These are phyloP conservation scores for Zhuqinia jingwanae DNA, from an alignment of 2,888 invertebrate species.

Conservation along the genomic window DNA sequence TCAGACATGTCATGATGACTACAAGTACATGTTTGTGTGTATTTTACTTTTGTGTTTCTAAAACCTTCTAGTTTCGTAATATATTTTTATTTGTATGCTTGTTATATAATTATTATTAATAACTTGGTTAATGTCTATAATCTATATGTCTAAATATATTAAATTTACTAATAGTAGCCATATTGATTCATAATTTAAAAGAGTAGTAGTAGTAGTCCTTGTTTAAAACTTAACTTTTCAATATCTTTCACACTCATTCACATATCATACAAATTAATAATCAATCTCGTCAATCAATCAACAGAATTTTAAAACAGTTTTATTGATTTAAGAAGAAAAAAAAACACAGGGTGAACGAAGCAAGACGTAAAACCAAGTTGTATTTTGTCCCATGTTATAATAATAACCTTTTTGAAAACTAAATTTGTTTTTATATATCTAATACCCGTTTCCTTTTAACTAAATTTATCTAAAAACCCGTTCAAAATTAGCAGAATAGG, in stretches of 20 bases:
- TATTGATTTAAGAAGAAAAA: not conserved
- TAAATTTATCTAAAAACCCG: not conserved
- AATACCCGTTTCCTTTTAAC: slow-evolving; percentile 23
- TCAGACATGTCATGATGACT: not conserved
- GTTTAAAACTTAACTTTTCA: not conserved
- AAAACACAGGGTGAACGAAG: not conserved
- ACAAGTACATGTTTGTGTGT: not conserved
- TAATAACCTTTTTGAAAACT: not conserved
- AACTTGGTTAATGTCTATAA: no score
- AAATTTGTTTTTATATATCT: not conserved
- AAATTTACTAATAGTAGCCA: not conserved
- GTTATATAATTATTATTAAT: no score
- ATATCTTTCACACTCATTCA: not conserved
- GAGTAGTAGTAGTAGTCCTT: not conserved
- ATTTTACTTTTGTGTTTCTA: no score
- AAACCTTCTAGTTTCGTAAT: not conserved
- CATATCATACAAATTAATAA: not conserved
- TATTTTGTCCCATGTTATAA: no score
- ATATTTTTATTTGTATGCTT: no score
- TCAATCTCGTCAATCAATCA: slow-evolving; percentile 51
- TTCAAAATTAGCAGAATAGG: not conserved
- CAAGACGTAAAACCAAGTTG: not conserved
- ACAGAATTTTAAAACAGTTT: slow-evolving; percentile 32
- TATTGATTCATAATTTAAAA: not conserved
- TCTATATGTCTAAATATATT: not conserved